A percentile compares a stretch with the other conserved stretches of the same genome.
Evolutionary conservation across 2,797 vertebrate genomes (phyloP).

Genomic region (Staurois parvus): DNA sequence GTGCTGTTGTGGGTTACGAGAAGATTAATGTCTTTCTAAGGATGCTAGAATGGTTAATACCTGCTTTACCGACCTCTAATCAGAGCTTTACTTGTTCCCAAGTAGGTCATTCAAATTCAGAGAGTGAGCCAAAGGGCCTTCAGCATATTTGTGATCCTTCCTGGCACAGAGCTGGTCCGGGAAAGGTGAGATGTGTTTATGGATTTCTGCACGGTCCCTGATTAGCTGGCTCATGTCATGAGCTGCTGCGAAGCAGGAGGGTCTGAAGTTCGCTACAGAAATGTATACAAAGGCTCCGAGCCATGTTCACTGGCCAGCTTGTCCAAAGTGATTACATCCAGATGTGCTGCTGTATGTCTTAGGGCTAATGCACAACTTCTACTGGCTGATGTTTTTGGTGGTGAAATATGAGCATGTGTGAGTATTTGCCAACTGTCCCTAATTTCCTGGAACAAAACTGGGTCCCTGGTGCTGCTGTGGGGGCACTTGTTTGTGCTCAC

Average conservation of each 20-base stretch:
- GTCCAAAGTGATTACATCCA: constrained; percentile 37
- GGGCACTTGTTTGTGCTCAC: not conserved
- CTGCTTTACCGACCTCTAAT: constrained; percentile 56
- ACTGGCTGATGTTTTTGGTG: not conserved
- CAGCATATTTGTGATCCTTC: not conserved
- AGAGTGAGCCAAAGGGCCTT: constrained; percentile 21
- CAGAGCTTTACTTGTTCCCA: constrained; percentile 46
- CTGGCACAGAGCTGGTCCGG: constrained; percentile 3
- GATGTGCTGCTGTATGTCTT: constrained; percentile 22
- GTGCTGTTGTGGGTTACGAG: constrained; percentile 6
- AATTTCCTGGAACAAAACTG: not conserved
- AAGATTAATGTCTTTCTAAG: constrained; percentile 44
- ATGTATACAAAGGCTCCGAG: constrained; percentile 38
- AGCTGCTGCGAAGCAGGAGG: constrained; percentile 4
- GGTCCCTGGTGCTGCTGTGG: not conserved
- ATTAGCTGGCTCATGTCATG: constrained; percentile 26
- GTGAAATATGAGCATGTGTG: not conserved
- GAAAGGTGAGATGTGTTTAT: constrained; percentile 45
- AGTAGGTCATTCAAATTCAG: constrained; percentile 49
- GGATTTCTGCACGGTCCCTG: constrained; percentile 18
- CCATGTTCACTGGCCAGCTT: not conserved
- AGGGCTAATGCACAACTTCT: not conserved
- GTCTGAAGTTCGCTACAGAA: constrained; percentile 13
- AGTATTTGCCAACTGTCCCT: not conserved
- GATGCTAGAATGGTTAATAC: constrained; percentile 51